These are phyloP conservation scores for Diadema setosum DNA, from an alignment of 35 echinoderm and acorn worm genomes.

Conservation along the genomic window DNA sequence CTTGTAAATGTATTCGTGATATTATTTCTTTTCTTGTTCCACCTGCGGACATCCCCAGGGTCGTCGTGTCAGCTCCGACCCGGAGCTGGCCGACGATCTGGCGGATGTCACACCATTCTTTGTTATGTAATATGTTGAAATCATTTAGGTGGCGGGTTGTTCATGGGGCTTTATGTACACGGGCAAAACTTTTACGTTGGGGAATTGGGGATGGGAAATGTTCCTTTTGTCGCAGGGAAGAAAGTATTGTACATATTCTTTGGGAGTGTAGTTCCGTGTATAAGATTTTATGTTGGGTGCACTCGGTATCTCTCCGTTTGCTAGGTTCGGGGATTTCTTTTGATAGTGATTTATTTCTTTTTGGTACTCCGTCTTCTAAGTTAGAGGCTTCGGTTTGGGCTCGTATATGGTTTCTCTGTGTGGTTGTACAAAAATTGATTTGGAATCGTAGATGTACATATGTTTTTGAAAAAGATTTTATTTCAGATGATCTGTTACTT, in stretches of 20 bases:
- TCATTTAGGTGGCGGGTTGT: background rate
- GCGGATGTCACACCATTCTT: background rate
- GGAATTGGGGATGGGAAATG: background rate
- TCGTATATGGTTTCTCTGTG: background rate
- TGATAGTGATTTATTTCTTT: background rate
- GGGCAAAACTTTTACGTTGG: background rate
- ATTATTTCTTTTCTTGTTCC: background rate
- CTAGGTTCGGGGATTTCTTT: background rate
- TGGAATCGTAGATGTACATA: background rate
- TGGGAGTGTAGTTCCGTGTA: background rate
- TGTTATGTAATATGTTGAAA: background rate
- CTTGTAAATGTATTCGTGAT: background rate
- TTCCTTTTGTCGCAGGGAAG: background rate
- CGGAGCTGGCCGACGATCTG: background rate
- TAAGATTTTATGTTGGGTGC: background rate
- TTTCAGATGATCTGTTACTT: background rate
- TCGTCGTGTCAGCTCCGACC: background rate
- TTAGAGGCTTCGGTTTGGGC: background rate
- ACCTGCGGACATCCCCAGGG: background rate
- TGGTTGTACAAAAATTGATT: background rate
- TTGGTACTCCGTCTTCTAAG: background rate
- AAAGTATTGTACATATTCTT: background rate
- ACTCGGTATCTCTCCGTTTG: background rate
- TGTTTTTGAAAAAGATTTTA: background rate
- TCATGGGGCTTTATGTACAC: background rate